These are phyloP conservation scores for Micromussa lordhowensis DNA, from an alignment of 92 coral and sea anemone species.

Conservation along the genomic window DNA sequence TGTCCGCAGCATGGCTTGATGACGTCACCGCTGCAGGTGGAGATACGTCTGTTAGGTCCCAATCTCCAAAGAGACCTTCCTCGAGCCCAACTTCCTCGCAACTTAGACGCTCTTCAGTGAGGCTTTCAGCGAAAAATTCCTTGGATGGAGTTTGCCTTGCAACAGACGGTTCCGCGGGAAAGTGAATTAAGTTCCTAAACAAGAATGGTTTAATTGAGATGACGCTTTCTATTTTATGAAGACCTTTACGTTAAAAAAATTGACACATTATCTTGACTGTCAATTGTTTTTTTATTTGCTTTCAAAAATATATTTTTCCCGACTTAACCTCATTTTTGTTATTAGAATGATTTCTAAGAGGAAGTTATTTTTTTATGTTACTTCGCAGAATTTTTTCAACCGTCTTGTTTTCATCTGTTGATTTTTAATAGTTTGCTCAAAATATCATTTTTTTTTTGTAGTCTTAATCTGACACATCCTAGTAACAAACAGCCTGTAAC, in stretches of 20 bases:
- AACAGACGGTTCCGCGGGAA: neutral
- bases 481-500: neutral
- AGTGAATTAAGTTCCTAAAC: neutral
- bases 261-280: neutral
- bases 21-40: neutral
- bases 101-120: slow-evolving; percentile 22
- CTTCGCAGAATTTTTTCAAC: neutral
- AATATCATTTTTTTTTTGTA: neutral
- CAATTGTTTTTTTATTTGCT: neutral
- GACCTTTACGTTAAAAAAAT: neutral
- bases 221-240: neutral
- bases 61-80: slow-evolving; percentile 33
- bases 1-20: slow-evolving; percentile 70
- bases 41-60: slow-evolving; percentile 19
- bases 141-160: slow-evolving; percentile 24
- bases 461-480: neutral
- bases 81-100: slow-evolving; percentile 43
- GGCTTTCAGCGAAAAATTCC: slow-evolving; percentile 13
- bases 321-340: neutral
- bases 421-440: neutral
- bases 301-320: neutral
- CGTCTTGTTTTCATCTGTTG: neutral
- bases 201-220: neutral
- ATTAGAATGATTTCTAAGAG: neutral
- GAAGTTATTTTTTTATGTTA: no score